Conservation (phyloP, 1,140 invertebrate genomes). For the Scaptomyza montana region DNA sequence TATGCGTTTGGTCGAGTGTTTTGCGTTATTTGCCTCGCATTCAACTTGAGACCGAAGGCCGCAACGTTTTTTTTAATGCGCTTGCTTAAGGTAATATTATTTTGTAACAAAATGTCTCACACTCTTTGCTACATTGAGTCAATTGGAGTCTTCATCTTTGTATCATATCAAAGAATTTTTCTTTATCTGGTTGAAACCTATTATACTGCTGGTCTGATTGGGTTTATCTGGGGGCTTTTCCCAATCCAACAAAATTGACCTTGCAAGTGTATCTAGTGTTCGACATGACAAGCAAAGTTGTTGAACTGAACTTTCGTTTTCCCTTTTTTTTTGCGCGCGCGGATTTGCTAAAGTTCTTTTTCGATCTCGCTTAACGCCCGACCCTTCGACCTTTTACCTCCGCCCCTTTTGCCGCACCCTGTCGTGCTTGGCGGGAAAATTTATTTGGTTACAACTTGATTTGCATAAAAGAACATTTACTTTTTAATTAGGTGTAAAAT, state of each 20-base stretch:
- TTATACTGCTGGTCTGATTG: too few species aligned
- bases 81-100: not conserved
- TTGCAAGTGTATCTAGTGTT: not conserved
- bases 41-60: slow-evolving; percentile 34
- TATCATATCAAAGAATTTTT: too few species aligned
- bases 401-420: not conserved
- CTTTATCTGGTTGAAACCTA: too few species aligned
- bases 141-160: too few species aligned
- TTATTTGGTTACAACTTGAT: slow-evolving; percentile 81
- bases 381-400: not conserved
- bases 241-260: not conserved
- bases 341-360: slow-evolving; percentile 22
- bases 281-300: not conserved
- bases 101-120: too few species aligned
- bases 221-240: too few species aligned
- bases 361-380: slow-evolving; percentile 23
- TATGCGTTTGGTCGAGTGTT: slow-evolving; percentile 30
- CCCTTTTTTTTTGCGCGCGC: slow-evolving; percentile 4
- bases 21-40: slow-evolving; percentile 46
- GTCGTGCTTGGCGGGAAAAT: slow-evolving; percentile 46
- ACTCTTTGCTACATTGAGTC: too few species aligned
- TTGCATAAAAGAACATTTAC: slow-evolving; percentile 81
- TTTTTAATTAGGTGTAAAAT: slow-evolving; percentile 82
- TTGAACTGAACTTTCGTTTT: slow-evolving; percentile 17
- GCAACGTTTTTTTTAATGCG: not conserved